phyloP scores from a whole-genome alignment of 2,888 invertebrate genomes.

The Limnephilus lunatus region DNA sequence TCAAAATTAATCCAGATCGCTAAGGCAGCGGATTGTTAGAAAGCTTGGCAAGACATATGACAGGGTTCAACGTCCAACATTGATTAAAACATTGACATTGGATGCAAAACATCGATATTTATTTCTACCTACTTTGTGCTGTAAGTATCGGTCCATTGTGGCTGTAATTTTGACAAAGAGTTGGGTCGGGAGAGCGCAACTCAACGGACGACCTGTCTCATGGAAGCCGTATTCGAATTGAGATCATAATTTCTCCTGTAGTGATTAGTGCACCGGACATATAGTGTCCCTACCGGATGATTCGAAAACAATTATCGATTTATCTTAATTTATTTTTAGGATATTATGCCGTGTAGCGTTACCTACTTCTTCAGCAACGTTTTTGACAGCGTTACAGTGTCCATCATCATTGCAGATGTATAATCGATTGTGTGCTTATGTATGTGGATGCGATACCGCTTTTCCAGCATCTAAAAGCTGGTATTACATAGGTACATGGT shows the following conservation, averaged over 20 bases:
- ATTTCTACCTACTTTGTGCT: background rate
- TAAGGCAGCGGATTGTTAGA: background rate
- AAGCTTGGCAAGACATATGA: background rate
- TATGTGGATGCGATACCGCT: no score
- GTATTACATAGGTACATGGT: no score
- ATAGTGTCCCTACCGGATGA: background rate
- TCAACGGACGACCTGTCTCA: background rate
- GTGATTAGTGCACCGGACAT: background rate
- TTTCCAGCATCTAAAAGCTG: no score
- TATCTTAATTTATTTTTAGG: no score
- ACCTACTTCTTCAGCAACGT: no score
- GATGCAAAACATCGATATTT: background rate
- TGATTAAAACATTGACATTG: background rate
- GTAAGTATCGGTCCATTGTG: background rate
- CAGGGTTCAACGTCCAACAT: background rate
- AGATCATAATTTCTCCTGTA: conserved; percentile 24
- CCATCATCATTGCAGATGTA: no score
- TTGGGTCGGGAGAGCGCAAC: background rate
- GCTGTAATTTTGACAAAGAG: background rate
- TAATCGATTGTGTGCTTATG: no score
- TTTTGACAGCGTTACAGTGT: no score
- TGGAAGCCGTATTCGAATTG: conserved; percentile 17
- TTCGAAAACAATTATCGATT: background rate
- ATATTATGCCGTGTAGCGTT: no score
- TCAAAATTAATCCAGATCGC: background rate